phyloP scores from a whole-genome alignment of 2,888 invertebrate species.

The Troilus luridus region DNA sequence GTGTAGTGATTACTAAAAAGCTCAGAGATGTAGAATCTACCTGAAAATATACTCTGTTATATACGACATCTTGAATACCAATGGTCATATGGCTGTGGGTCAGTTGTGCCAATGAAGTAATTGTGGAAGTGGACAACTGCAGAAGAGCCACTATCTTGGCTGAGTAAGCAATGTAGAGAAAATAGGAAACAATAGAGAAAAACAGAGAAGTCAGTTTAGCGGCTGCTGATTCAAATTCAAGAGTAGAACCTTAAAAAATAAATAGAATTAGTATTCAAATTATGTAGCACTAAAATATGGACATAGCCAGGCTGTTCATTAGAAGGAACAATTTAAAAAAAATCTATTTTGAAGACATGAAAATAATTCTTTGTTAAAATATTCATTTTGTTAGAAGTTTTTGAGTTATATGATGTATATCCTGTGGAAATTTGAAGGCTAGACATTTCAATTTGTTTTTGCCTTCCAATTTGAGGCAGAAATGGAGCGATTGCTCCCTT shows the following conservation, averaged over 20 bases:
- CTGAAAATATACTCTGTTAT: constrained; percentile 78
- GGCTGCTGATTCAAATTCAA: constrained; percentile 71
- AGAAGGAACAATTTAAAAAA: too few relatives aligned
- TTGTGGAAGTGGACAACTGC: constrained; percentile 78
- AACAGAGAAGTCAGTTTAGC: constrained; percentile 77
- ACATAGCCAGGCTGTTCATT: too few relatives aligned
- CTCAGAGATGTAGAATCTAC: constrained; percentile 69
- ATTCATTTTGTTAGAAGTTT: too few relatives aligned
- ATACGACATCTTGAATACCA: constrained; percentile 79
- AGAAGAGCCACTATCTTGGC: constrained; percentile 83
- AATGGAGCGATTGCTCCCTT: too few relatives aligned
- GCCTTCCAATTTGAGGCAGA: too few relatives aligned
- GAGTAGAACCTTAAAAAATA: constrained; percentile 70
- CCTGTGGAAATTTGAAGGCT: too few relatives aligned
- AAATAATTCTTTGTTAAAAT: too few relatives aligned
- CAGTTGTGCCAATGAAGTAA: constrained; percentile 76
- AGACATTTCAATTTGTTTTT: too few relatives aligned
- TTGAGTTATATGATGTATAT: too few relatives aligned
- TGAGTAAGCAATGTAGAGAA: constrained; percentile 81
- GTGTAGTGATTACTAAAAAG: not conserved
- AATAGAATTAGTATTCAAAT: not conserved
- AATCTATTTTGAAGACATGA: too few relatives aligned
- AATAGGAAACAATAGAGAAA: constrained; percentile 77
- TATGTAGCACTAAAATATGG: not conserved
- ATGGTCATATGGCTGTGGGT: constrained; percentile 78